Conservation (phyloP, 1,140 invertebrate species). For the Brachystomella parvula region DNA sequence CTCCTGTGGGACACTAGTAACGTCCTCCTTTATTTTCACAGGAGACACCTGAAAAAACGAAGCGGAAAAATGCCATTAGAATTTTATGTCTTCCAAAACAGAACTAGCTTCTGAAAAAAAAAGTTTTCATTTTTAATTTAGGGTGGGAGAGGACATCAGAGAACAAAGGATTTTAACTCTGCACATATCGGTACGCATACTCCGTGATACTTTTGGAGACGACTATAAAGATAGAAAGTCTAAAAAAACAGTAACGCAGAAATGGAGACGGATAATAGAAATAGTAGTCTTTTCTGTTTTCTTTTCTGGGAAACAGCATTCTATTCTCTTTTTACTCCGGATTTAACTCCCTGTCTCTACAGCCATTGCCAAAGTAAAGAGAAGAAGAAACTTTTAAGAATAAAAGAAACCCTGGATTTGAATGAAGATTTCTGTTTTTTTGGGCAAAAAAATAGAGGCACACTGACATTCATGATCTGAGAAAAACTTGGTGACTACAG, state of each 20-base stretch:
- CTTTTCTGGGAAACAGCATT: no score
- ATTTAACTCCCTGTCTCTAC: no score
- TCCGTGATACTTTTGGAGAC: no score
- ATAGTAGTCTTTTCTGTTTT: no score
- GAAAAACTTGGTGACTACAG: constrained; percentile 25
- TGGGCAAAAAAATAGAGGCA: constrained; percentile 21
- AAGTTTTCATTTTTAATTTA: no score
- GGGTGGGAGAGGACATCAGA: no score
- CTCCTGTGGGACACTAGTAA: not conserved
- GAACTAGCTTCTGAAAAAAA: not conserved
- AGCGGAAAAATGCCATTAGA: not conserved
- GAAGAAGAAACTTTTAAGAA: not conserved
- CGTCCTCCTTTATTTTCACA: constrained; percentile 7
- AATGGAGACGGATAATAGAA: no score
- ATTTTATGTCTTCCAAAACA: not conserved
- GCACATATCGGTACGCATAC: no score
- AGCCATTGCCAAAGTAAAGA: constrained; percentile 10
- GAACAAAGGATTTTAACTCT: no score
- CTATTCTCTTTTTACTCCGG: no score
- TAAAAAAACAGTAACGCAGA: no score
- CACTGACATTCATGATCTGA: constrained; percentile 36
- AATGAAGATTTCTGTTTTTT: not conserved
- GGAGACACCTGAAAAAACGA: constrained; percentile 10
- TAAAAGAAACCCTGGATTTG: not conserved
- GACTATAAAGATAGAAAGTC: no score